Conservation (phyloP, 92 coral and sea anemone genomes). For the Zoanthus solanderi region DNA sequence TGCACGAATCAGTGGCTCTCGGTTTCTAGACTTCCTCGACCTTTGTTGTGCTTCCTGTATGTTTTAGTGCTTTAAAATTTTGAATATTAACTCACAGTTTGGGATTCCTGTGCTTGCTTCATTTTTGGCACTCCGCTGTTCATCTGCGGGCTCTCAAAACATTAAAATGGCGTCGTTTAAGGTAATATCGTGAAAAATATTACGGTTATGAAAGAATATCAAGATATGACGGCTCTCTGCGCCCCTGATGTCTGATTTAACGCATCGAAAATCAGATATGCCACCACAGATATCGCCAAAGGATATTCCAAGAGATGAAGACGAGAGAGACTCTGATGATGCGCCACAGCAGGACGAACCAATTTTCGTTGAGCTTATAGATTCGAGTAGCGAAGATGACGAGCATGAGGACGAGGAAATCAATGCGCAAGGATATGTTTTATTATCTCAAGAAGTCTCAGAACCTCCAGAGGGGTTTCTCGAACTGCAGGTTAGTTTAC, state of each 20-base stretch:
- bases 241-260: slow-evolving; percentile 33
- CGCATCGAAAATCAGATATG: slow-evolving; percentile 3
- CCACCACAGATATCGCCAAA: slow-evolving; percentile 46
- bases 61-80: no score
- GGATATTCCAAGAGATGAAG: slow-evolving; percentile 26
- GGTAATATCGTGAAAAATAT: not conserved
- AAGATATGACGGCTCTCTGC: not conserved
- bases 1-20: no score
- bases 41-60: no score
- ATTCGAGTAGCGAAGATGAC: slow-evolving; percentile 46
- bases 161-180: not conserved
- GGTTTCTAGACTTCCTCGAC: no score
- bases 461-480: slow-evolving; percentile 35
- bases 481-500: slow-evolving; percentile 19
- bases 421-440: slow-evolving; percentile 26
- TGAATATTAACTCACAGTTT: no score
- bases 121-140: not conserved
- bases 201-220: not conserved
- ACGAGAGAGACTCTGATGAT: slow-evolving; percentile 1
- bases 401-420: slow-evolving; percentile 31
- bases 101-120: no score
- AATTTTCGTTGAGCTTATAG: slow-evolving; percentile 8
- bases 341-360: slow-evolving; percentile 41
- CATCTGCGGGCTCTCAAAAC: not conserved
- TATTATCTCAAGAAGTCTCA: slow-evolving; percentile 37